Base-by-base conservation (phyloP, 2,113 vertebrate genomes). In the Salvator merianae region DNA sequence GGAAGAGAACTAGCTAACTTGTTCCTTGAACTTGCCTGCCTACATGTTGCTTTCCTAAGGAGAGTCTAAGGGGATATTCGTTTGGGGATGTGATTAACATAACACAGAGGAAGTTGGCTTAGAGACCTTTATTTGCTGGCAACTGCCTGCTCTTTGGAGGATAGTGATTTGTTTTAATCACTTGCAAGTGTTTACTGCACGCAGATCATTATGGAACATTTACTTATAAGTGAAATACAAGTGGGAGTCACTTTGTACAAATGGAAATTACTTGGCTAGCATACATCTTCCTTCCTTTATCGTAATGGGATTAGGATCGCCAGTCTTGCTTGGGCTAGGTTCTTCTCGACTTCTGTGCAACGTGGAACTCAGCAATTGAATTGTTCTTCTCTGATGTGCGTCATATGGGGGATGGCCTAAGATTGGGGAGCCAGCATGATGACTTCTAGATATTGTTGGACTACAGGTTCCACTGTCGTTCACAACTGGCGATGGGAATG, bases 161-260 rank as follows among this genome's bases (percentile, higher is more conserved):
- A 43, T 66, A 88, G 88, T 81, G 86, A 89, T 91, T 92, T 92
- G 86, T 86, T 94, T 92, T 90, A 93, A 93, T 93, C 92, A 91
- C 88, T 91, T 92, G 88, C 47, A 87, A 87, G 76, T 83, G 88
- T 91, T 92, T 88, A 77, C 86, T 80, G 83, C 77, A 86, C 88
- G 89, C 89, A 93, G 91, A 94, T 94, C 88, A 86, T 92, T 94
- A 93, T 77, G 88, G 90, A 78, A 80, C 83, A 82, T 90, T 93
- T 90, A 53, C 88, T 85, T 89, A 82, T 88, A 88, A 84, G 65
- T 40, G 79, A 85, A 83, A 34, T 77, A 79, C 83, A 10, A 82
- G 24, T 38, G 79, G 77, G 86, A 79, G 87, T 86, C 77, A 62
- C 5, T 20, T 86, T 81, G 79, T 89, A 87, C 84, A 92, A 87